Conservation (phyloP, 2,113 vertebrate species). For the Hippopotamus amphibius region DNA sequence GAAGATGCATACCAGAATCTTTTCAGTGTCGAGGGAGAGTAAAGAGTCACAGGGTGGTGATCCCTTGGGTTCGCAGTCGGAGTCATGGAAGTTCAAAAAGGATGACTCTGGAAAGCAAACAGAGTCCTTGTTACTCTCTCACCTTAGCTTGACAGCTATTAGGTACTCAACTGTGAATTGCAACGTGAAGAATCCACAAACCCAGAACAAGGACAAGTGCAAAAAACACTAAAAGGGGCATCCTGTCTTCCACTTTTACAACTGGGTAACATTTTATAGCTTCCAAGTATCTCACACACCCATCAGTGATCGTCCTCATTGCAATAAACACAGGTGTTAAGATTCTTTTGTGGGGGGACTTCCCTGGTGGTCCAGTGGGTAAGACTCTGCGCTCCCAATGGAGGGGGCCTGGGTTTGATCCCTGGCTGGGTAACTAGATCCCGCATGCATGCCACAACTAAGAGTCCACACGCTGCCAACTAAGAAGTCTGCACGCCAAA, state of each 20-base stretch:
- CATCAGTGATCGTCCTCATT: neutral
- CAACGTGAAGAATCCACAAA: neutral
- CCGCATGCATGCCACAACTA: too few species aligned
- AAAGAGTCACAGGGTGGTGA: conserved; percentile 93
- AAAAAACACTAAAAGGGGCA: neutral
- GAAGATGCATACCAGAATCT: conserved; percentile 92
- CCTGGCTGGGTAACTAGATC: too few species aligned
- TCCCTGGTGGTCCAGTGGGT: too few species aligned
- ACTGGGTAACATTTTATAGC: accelerated
- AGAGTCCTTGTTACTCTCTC: conserved; percentile 46
- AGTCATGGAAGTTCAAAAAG: conserved; percentile 94
- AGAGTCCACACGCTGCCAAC: too few species aligned
- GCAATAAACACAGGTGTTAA: neutral
- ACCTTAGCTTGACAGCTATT: neutral
- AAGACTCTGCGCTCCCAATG: too few species aligned
- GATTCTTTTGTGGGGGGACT: neutral
- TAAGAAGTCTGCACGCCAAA: too few species aligned
- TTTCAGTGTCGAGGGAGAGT: conserved; percentile 96
- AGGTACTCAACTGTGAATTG: neutral
- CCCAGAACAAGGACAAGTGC: neutral
- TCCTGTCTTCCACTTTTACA: too few species aligned
- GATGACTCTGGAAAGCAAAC: conserved; percentile 90
- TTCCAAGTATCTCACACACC: neutral
- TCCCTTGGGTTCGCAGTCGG: conserved; percentile 93
- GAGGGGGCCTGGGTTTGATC: too few species aligned